These are phyloP conservation scores for Brachypterus glaber DNA, from an alignment of 2,888 invertebrate genomes.

Conservation along the genomic window DNA sequence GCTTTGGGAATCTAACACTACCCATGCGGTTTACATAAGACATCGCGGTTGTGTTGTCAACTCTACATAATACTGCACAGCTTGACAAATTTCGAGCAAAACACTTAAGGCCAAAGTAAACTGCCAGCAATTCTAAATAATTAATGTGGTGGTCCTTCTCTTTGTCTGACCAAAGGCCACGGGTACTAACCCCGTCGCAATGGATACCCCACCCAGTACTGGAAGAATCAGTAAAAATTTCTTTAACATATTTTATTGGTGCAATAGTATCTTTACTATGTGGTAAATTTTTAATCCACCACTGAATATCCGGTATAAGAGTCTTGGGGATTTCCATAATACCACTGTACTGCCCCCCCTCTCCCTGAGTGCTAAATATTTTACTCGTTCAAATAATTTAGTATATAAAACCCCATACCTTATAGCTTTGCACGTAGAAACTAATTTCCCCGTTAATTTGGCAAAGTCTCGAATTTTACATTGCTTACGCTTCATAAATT, in stretches of 20 bases:
- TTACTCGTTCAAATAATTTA: slow-evolving; percentile 1
- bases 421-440: slow-evolving; percentile 19
- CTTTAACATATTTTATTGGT: no score
- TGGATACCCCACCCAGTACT: slow-evolving; percentile 1
- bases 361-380: slow-evolving; percentile 1
- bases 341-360: no score
- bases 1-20: slow-evolving; percentile 9
- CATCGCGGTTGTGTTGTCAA: slow-evolving; percentile 18
- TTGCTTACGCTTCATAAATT: slow-evolving; percentile 7
- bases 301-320: no score
- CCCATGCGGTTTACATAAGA: slow-evolving; percentile 18
- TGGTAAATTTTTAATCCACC: no score
- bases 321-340: neutral
- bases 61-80: slow-evolving; percentile 16
- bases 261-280: no score
- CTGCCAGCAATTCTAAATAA: slow-evolving; percentile 6
- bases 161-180: slow-evolving; percentile 16
- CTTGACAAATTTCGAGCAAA: slow-evolving; percentile 16
- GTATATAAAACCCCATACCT: slow-evolving; percentile 18
- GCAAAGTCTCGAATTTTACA: slow-evolving; percentile 16
- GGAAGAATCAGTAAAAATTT: slow-evolving; percentile 2
- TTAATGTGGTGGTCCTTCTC: slow-evolving; percentile 19
- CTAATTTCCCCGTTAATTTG: slow-evolving; percentile 14
- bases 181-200: slow-evolving; percentile 6
- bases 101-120: slow-evolving; percentile 17